Conservation (phyloP, 2,113 vertebrate species). For the Equus quagga region DNA sequence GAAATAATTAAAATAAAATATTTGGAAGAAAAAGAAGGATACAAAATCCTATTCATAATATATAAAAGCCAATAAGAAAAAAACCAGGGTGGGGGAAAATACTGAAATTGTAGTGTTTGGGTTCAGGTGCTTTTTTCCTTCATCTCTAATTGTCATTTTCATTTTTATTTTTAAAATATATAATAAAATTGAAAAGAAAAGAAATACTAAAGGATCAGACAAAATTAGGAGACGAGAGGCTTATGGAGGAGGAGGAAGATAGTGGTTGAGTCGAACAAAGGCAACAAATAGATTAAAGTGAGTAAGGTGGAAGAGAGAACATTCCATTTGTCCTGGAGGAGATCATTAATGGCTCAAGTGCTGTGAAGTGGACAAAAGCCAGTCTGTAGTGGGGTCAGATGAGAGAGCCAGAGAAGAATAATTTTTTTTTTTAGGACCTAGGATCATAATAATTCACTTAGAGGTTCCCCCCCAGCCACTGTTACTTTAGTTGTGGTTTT, state of each 20-base stretch:
- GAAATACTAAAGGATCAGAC: slow-evolving; percentile 74
- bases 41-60: neutral
- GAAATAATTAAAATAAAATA: slow-evolving; percentile 47
- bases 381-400: slow-evolving; percentile 74
- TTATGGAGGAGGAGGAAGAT: slow-evolving; percentile 81
- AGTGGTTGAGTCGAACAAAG: slow-evolving; percentile 68
- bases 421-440: slow-evolving; percentile 71
- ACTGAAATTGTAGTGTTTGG: slow-evolving; percentile 38
- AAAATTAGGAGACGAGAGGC: slow-evolving; percentile 77
- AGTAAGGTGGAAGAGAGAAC: neutral
- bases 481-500: slow-evolving; percentile 66
- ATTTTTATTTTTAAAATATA: slow-evolving; percentile 77
- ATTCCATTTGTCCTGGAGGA: slow-evolving; percentile 63
- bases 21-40: neutral
- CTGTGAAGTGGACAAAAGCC: slow-evolving; percentile 81
- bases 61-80: slow-evolving; percentile 4
- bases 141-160: slow-evolving; percentile 71
- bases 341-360: slow-evolving; percentile 76
- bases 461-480: slow-evolving; percentile 19
- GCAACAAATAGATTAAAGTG: slow-evolving; percentile 70
- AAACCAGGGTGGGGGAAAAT: neutral
- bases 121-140: neutral
- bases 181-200: slow-evolving; percentile 60
- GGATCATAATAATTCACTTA: slow-evolving; percentile 74
- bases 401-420: slow-evolving; percentile 71